Evolutionary conservation across 2,888 invertebrate species (phyloP), one percentile per base, ranked within the genome.

Genomic region (Linnaemya tessellans): DNA sequence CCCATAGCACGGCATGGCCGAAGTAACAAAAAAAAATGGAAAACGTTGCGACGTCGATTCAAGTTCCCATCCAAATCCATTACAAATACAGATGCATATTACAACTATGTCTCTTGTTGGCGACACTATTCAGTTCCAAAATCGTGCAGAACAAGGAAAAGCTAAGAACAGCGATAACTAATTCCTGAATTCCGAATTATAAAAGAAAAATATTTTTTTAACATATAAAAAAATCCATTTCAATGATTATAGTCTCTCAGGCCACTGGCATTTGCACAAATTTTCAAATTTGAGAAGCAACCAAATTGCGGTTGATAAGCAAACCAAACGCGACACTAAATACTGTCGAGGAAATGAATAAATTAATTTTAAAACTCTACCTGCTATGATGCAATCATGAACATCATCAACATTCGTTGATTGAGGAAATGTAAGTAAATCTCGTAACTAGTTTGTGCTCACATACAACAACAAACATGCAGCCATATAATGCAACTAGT

Each of bases 361-460:
- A 84, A 80, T 84, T 80, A 80, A 80, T 80, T 80, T 62, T 68
- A 62, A 78, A 62, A 43, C 43, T 62, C 20, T 4, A 56, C 43
- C 35, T 43, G 62, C 38, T 56, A 11, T 64, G 60, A 56, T 38
- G 38, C 54, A 74, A 80, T 74, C 74, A 75, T 64, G 54, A 74
- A 67, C 80, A 46, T 70, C 80, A 74, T 68, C 68, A 74, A 35
- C 79, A 73, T 62, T 71, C 30, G 56, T 65, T 49, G 77, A 77
- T 82, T 77, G 77, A 71, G 77, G 71, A 77, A 77, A 71, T 65
- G 64, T 71, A 77, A 65, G 71, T 77, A 77, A 71, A 82, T 70
- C 70, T 77, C 25, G 62, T 38, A 25, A 38, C 43, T 38, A 60
- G n/a, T 60, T 58, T 35, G 20, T 60, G 38, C 60, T 38, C 38